Percentiles rank a stretch among this genome's conserved stretches.
Conservation (phyloP, 2,797 vertebrate species). For the Mustela erminea region DNA sequence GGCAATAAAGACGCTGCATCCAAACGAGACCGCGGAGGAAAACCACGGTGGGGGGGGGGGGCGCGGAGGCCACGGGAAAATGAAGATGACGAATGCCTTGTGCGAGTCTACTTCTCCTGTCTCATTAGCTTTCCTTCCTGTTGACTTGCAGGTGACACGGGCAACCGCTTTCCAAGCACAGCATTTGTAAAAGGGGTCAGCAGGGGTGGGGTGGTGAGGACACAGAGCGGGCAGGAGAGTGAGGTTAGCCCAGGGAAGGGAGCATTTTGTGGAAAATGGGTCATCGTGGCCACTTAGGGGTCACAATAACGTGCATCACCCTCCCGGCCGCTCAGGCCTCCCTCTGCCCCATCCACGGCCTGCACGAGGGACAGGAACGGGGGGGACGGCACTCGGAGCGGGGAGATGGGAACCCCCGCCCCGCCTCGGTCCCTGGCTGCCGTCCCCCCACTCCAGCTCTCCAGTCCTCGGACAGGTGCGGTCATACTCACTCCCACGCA, state of each 20-base stretch:
- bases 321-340: neutral
- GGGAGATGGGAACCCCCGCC: neutral
- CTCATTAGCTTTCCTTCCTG: neutral
- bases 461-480: rapidly evolving
- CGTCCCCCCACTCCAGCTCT: neutral
- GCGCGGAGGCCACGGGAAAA: rapidly evolving
- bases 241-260: neutral
- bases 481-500: rapidly evolving
- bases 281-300: rapidly evolving
- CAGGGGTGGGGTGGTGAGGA: too few species aligned
- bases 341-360: rapidly evolving
- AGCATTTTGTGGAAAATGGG: neutral
- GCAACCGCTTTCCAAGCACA: neutral
- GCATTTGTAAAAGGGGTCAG: neutral
- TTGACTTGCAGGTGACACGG: neutral
- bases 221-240: rapidly evolving
- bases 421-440: neutral
- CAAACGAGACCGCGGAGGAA: rapidly evolving
- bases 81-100: rapidly evolving
- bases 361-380: neutral
- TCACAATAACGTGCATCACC: rapidly evolving
- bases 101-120: rapidly evolving
- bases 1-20: neutral
- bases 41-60: rapidly evolving
- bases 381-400: neutral